A percentile compares a stretch with the other conserved stretches of the same genome.
phyloP scores from a whole-genome alignment of 2,888 invertebrate genomes.

The Labia minor region DNA sequence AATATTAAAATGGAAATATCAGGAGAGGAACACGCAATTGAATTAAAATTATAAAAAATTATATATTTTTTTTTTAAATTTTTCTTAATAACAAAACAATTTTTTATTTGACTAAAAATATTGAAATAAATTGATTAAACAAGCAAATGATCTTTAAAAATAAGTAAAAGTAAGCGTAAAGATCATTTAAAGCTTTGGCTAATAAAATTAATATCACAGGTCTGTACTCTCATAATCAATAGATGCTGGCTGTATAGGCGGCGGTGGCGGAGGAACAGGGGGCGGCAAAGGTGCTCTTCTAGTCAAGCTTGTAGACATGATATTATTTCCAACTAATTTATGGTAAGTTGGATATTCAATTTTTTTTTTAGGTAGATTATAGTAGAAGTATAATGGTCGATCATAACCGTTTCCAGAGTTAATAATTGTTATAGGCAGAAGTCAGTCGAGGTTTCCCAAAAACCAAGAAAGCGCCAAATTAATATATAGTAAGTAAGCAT shows the following conservation, averaged over 20 bases:
- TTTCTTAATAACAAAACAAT: background rate
- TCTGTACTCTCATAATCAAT: slow-evolving; percentile 33
- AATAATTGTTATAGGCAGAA: background rate
- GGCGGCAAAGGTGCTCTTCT: slow-evolving; percentile 35
- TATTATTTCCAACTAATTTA: background rate
- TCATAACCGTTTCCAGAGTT: background rate
- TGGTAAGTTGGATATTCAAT: background rate
- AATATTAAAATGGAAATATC: too few species aligned
- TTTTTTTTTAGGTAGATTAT: too few species aligned
- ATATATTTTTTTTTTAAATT: too few species aligned
- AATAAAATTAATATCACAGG: slow-evolving; percentile 30
- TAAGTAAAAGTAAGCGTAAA: background rate
- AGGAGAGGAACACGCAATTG: too few species aligned
- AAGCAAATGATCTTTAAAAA: background rate
- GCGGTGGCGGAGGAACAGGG: slow-evolving; percentile 35
- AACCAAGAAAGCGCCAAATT: background rate
- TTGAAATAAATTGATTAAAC: background rate
- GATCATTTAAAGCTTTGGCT: background rate
- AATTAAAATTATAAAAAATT: too few species aligned
- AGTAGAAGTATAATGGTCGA: background rate
- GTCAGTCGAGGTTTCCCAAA: background rate
- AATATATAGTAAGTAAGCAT: background rate
- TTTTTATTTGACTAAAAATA: background rate
- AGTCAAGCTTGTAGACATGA: slow-evolving; percentile 17
- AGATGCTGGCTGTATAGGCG: slow-evolving; percentile 31